Evolutionary conservation across 2,113 vertebrate genomes (phyloP).

Genomic region (Prietella phreatophila): DNA sequence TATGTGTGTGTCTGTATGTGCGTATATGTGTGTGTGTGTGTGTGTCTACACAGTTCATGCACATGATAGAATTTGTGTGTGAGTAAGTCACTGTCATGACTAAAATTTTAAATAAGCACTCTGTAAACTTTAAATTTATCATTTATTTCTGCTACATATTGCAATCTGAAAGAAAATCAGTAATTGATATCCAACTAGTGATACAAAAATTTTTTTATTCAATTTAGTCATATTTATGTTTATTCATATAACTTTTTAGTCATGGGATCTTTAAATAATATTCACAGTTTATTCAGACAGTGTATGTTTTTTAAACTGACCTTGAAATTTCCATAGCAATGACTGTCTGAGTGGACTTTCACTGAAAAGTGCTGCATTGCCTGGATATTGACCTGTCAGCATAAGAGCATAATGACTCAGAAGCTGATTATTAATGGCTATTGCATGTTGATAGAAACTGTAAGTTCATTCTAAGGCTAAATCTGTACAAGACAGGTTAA

Average conservation of each 20-base stretch:
- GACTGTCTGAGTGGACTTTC: constrained; percentile 7
- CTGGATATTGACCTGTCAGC: not conserved
- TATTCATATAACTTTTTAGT: not conserved
- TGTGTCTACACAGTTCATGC: not conserved
- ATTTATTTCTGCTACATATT: not conserved
- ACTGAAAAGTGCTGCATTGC: not conserved
- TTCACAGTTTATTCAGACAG: not conserved
- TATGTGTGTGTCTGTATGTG: too few relatives aligned
- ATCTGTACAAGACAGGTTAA: not conserved
- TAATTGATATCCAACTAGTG: not conserved
- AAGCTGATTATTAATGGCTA: not conserved
- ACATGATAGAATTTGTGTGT: not conserved
- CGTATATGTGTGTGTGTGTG: not conserved
- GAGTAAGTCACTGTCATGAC: not conserved
- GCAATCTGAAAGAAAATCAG: not conserved
- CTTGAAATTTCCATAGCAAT: not conserved
- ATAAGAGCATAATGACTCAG: not conserved
- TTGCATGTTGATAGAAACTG: not conserved
- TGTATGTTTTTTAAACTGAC: not conserved
- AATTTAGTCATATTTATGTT: not conserved
- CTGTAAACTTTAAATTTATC: not conserved
- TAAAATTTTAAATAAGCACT: not conserved
- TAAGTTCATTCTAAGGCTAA: not conserved
- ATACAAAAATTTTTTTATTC: not conserved
- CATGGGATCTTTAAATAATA: not conserved